Percentiles rank a stretch among this genome's conserved stretches.
Conservation (phyloP, 2,888 invertebrate genomes). For the Heterodera filipjevi region DNA sequence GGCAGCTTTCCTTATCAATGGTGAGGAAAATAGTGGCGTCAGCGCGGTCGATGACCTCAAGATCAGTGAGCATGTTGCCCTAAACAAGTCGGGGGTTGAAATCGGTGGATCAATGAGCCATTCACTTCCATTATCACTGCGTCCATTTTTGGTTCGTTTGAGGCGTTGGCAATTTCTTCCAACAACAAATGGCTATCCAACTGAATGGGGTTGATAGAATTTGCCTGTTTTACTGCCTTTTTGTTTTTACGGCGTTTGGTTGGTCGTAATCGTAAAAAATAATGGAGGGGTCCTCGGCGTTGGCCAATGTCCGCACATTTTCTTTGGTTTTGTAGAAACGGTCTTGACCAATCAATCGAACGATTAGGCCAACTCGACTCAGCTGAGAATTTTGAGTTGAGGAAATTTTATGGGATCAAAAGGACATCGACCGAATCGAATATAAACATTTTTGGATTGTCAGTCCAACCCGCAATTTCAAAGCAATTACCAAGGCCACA, state of each 20-base stretch:
- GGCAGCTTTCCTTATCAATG: conserved; percentile 56
- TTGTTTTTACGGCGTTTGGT: conserved; percentile 28
- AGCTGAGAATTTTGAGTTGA: conserved; percentile 17
- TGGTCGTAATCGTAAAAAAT: conserved; percentile 51
- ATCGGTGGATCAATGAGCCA: no score
- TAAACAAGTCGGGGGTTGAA: conserved; percentile 55
- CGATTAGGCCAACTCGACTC: conserved; percentile 16
- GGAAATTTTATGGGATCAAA: no score
- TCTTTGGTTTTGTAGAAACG: conserved; percentile 51
- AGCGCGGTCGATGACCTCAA: conserved; percentile 46
- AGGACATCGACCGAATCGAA: no score
- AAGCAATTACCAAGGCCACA: background rate
- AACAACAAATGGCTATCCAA: conserved; percentile 21
- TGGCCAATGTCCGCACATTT: conserved; percentile 43
- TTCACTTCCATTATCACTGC: conserved; percentile 8
- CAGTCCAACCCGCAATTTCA: background rate
- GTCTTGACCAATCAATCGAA: conserved; percentile 52
- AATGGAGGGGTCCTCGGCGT: conserved; percentile 26
- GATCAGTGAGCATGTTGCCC: conserved; percentile 62
- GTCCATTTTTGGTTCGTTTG: background rate
- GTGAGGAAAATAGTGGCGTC: conserved; percentile 55
- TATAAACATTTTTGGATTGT: conserved; percentile 1
- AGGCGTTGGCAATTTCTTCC: background rate
- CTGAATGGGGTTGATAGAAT: conserved; percentile 20
- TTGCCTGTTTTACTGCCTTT: background rate